Evolutionary conservation across 2,797 vertebrate genomes (phyloP).

Genomic region (Melopsittacus undulatus): DNA sequence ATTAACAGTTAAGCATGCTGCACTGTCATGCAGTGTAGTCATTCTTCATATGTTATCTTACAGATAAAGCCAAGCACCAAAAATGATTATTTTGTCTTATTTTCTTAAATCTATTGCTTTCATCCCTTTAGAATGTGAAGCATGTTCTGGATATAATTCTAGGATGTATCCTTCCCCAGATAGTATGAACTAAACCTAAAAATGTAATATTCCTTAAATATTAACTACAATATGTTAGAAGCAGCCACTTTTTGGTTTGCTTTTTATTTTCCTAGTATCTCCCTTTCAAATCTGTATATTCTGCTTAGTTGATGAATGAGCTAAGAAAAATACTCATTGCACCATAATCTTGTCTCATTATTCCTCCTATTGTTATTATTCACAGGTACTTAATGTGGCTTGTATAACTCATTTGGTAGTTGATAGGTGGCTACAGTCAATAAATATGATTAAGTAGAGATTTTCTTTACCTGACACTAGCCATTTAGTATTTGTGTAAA

Average conservation of each 20-base stretch:
- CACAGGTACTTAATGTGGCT: not conserved
- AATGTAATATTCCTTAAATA: not conserved
- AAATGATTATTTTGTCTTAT: not conserved
- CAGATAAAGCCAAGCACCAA: not conserved
- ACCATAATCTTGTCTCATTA: not conserved
- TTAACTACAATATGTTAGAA: not conserved
- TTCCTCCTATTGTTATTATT: not conserved
- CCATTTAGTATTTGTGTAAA: accelerated
- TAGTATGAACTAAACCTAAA: not conserved
- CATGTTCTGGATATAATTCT: not conserved
- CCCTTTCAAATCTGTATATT: not conserved
- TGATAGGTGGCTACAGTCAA: not conserved
- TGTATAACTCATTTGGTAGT: not conserved
- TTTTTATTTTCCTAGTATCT: not conserved
- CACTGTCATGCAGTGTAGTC: not conserved
- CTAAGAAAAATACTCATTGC: not conserved
- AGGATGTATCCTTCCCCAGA: not conserved
- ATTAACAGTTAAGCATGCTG: not conserved
- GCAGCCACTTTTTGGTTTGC: not conserved
- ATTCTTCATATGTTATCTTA: not conserved
- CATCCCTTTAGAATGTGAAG: not conserved
- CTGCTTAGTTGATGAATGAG: not conserved
- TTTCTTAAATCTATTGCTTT: not conserved
- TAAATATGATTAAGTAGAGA: not conserved
- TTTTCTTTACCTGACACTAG: not conserved